Base-by-base conservation (phyloP, 1,140 invertebrate genomes). In the Zaprionus lachaisei region DNA sequence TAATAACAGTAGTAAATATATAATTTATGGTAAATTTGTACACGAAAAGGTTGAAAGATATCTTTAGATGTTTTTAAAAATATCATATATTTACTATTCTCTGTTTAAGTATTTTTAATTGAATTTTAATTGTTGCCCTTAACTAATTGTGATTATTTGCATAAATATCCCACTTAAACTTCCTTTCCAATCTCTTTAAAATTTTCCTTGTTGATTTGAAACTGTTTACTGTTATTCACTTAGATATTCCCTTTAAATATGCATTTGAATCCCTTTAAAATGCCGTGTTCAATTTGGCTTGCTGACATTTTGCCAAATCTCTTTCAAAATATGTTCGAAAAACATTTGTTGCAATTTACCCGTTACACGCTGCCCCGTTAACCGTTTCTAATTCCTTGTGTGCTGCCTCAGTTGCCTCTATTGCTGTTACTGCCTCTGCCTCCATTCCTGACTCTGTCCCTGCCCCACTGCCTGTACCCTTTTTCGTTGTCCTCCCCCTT, bases 341-440 rank as follows among this genome's bases (percentile, higher is more conserved):
- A 51, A 51, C 11, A 51, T 22, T 51, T 51, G 47, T 51, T 5
- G 20, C 47, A 51, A 51, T 51, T 51, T 51, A 22, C 20, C 9
- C 41, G 38, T n/a, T n/a, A n/a, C 38, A 5, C 38, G 38, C 38
- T n/a, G 38, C 24, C 38, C 38, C 38, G 41, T 47, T 47, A 47
- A 47, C n/a, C 20, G 20, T 51, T 51, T 51, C 47, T 51, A 51
- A 51, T 51, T 12, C 47, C 47, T 51, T 51, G 47, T 24, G 47
- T 51, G 47, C 47, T 20, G 47, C 47, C 41, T 17, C 41, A 17
- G 47, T 17, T 49, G 47, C 38, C 12, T n/a, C 15, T 41, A 14
- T 5, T 41, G 7, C 9, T 22, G 7, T 9, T 49, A 4, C 20
- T 49, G 9, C 17, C 9, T 20, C 11, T 12, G 47, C 47, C 9